A percentile compares a stretch with the other conserved stretches of the same genome.
These are phyloP conservation scores for Danio kyathit DNA, from an alignment of 2,797 vertebrate species.

Conservation along the genomic window DNA sequence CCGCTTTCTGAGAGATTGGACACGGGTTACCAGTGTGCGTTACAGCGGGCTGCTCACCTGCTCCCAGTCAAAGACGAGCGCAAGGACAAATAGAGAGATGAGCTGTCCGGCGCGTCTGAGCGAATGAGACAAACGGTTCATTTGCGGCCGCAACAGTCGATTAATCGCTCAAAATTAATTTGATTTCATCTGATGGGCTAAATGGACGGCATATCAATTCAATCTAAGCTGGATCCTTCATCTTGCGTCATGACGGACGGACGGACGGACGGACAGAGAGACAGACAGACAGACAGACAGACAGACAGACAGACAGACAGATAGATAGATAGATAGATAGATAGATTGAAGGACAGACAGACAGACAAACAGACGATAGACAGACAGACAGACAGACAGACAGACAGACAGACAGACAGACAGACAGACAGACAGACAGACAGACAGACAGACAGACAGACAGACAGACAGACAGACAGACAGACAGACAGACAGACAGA, in stretches of 20 bases:
- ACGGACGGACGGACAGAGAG: background rate
- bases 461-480: background rate
- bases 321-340: too few relatives aligned
- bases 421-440: background rate
- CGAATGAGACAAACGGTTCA: constrained; percentile 20
- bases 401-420: too few relatives aligned
- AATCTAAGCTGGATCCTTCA: background rate
- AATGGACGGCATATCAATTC: constrained; percentile 10
- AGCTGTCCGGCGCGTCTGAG: constrained; percentile 16
- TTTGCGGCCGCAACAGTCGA: constrained; percentile 8
- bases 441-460: background rate
- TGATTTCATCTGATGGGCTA: constrained; percentile 24
- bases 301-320: too few relatives aligned
- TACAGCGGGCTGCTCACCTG: constrained; percentile 60
- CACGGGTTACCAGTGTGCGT: constrained; percentile 72
- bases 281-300: too few relatives aligned
- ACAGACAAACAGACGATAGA: too few relatives aligned
- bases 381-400: too few relatives aligned
- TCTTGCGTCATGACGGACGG: background rate
- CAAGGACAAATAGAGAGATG: constrained; percentile 70
- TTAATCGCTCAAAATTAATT: constrained; percentile 33
- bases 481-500: too few relatives aligned
- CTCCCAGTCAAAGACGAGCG: constrained; percentile 60
- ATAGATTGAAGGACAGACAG: too few relatives aligned
- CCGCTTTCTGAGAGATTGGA: constrained; percentile 66